These are phyloP conservation scores for Thalpophila matura DNA, from an alignment of 2,888 invertebrate species.

Conservation along the genomic window DNA sequence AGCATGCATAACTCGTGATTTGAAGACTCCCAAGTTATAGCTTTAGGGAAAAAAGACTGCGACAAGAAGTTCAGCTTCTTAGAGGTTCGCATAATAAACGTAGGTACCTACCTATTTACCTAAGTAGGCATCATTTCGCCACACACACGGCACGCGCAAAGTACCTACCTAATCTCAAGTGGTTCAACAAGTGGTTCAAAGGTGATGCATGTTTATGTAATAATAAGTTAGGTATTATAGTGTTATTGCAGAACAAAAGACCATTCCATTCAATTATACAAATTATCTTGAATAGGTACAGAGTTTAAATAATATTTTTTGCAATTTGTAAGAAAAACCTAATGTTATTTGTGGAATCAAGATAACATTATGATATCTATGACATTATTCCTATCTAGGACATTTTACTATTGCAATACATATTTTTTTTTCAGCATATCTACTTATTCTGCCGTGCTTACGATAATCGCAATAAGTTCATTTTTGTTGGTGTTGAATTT, in stretches of 20 bases:
- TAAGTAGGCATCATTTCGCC: background rate
- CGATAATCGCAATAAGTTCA: too few species aligned
- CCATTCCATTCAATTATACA: constrained; percentile 11
- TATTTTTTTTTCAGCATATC: too few species aligned
- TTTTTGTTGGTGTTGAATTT: too few species aligned
- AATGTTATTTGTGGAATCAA: background rate
- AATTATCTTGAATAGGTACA: constrained; percentile 29
- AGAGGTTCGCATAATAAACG: constrained; percentile 2
- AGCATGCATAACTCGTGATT: background rate
- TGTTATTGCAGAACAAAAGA: constrained; percentile 35
- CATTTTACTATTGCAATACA: too few species aligned
- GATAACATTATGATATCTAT: background rate
- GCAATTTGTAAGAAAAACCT: constrained; percentile 1
- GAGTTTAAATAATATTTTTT: too few species aligned
- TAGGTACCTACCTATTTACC: too few species aligned
- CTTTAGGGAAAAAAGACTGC: background rate
- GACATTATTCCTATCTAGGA: too few species aligned
- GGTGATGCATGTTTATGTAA: constrained; percentile 21
- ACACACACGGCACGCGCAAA: constrained; percentile 8
- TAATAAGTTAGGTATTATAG: constrained; percentile 12
- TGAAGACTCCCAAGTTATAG: background rate
- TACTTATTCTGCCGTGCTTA: too few species aligned
- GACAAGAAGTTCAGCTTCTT: background rate
- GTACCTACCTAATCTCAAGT: background rate
- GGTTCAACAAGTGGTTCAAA: constrained; percentile 44